Evolutionary conservation across 2,888 invertebrate species (phyloP), one percentile per base, ranked within the genome.

Genomic region (Epirrhoe tristata): DNA sequence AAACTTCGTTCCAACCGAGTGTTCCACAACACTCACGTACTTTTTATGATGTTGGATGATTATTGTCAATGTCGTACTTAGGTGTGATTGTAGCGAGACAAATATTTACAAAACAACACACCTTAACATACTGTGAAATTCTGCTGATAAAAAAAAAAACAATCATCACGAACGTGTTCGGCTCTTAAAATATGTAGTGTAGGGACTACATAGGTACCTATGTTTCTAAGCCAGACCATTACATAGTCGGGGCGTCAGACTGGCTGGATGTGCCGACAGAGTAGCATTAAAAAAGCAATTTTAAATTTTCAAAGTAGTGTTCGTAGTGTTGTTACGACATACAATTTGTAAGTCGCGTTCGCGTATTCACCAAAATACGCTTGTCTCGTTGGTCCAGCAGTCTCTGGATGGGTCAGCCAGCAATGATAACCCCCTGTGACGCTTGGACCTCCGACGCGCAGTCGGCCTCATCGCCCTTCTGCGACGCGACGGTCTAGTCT

Each of bases 401-500:
- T 79, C 69, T 72, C 81, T 80, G 71, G 73, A 69, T 71, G 77
- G 89, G 89, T 88, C 89, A 68, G 86, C 73, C 89, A 68, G 86
- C 73, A 67, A 67, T 81, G 93, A 93, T 92, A 93, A 93, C 92
- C 91, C 78, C 77, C 75, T 80, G 75, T 81, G 77, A 73, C 75
- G 79, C 68, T 72, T 78, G 82, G 87, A 85, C 87, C 90, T 84
- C 86, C 84, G 81, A 76, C 82, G 79, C 80, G 80, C 84, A 82
- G 81, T 81, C 84, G 82, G 79, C 81, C 73, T 82, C 82, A 85
- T 87, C 86, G 88, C 87, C 86, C 89, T 90, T 88, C 84, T 84
- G 84, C 83, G 85, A 76, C 84, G 84, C 86, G 79, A 77, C 83
- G 81, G 51, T 48, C 73, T 82, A 88, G 85, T 92, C 91, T 93